Percentiles rank a stretch among this genome's conserved stretches.
Conservation (phyloP, 2,113 vertebrate genomes). For the Empidonax alnorum region DNA sequence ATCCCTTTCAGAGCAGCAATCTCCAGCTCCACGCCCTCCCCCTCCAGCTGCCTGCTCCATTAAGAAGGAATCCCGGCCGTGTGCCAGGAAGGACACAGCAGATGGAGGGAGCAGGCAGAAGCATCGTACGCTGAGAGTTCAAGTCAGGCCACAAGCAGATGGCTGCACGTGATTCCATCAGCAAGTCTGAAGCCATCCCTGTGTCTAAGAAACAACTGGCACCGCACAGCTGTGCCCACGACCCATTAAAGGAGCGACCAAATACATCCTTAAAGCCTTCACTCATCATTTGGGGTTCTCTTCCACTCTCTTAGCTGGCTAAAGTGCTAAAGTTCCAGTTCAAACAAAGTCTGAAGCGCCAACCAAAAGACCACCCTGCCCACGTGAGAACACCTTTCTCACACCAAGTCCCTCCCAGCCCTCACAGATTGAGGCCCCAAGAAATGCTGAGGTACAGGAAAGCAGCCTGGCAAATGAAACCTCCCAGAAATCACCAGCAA, state of each 20-base stretch:
- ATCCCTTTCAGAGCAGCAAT: neutral
- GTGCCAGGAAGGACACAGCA: neutral
- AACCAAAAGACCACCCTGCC: neutral
- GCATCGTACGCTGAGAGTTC: neutral
- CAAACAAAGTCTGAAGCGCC: neutral
- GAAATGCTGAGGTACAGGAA: neutral
- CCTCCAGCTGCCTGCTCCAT: neutral
- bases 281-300: neutral
- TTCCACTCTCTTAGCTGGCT: neutral
- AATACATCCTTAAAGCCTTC: neutral
- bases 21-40: neutral
- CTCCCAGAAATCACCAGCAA: neutral
- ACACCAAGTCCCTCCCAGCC: neutral
- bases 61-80: neutral
- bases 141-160: neutral
- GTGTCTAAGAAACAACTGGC: neutral
- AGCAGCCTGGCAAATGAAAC: neutral
- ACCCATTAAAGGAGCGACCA: neutral
- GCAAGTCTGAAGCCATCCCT: neutral
- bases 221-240: neutral
- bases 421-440: neutral
- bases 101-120: neutral
- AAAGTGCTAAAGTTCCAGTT: neutral
- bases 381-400: neutral
- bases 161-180: neutral